Conservation (phyloP, 2,888 invertebrate genomes). For the Hirtodrosophila trivittata region DNA sequence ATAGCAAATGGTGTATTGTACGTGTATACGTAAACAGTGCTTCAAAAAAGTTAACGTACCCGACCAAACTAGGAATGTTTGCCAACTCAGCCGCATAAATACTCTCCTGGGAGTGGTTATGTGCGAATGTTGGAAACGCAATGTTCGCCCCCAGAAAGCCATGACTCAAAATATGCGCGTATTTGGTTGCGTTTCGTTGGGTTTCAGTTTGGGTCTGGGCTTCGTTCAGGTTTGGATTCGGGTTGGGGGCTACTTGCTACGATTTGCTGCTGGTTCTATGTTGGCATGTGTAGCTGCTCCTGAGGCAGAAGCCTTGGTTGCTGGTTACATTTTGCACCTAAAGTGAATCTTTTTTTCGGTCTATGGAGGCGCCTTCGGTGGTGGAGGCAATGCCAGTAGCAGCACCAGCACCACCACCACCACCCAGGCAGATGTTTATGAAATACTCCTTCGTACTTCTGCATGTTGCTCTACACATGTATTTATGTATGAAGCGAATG, state of each 20-base stretch:
- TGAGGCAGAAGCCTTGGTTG: slow-evolving; percentile 39
- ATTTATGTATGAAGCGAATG: slow-evolving; percentile 77
- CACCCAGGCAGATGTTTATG: slow-evolving; percentile 77
- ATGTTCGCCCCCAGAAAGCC: slow-evolving; percentile 27
- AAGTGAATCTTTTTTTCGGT: slow-evolving; percentile 35
- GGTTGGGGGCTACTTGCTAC: slow-evolving; percentile 3
- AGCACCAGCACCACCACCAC: slow-evolving; percentile 18
- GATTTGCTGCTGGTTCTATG: slow-evolving; percentile 11
- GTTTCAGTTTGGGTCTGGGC: slow-evolving; percentile 23
- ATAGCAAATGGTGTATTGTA: slow-evolving; percentile 30
- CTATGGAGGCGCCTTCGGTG: no score
- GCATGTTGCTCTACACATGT: slow-evolving; percentile 61
- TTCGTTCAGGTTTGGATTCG: slow-evolving; percentile 10
- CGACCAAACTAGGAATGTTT: slow-evolving; percentile 44
- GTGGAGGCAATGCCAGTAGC: slow-evolving; percentile 16
- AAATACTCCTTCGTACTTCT: slow-evolving; percentile 69
- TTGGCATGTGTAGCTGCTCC: slow-evolving; percentile 26
- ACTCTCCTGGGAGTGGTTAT: slow-evolving; percentile 76
- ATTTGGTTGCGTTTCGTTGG: slow-evolving; percentile 50
- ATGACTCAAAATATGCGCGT: slow-evolving; percentile 62
- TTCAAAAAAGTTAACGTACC: slow-evolving; percentile 57
- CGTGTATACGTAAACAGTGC: slow-evolving; percentile 43
- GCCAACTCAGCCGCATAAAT: slow-evolving; percentile 74
- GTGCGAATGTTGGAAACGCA: slow-evolving; percentile 61
- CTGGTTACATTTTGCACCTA: slow-evolving; percentile 59